A percentile compares a stretch with the other conserved stretches of the same genome.
Conservation (phyloP, 2,888 invertebrate genomes). For the Dione juno region DNA sequence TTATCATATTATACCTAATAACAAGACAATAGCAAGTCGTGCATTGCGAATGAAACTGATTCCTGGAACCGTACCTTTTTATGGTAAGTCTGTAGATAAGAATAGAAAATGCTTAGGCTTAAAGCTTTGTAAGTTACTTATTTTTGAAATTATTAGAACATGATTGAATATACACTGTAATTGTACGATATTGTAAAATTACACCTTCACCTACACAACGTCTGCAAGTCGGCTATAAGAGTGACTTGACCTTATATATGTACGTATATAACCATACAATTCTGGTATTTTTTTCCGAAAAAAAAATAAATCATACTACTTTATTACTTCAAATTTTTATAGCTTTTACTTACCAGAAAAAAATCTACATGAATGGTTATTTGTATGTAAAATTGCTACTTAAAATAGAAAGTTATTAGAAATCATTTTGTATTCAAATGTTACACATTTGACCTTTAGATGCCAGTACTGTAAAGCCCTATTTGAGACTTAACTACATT, state of each 20-base stretch:
- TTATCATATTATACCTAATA: slow-evolving; percentile 26
- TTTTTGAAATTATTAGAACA: neutral
- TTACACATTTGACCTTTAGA: slow-evolving; percentile 11
- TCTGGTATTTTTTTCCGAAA: too few relatives aligned
- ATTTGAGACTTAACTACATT: neutral
- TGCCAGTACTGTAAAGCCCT: neutral
- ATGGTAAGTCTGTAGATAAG: slow-evolving; percentile 14
- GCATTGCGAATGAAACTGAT: slow-evolving; percentile 69
- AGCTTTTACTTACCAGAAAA: neutral
- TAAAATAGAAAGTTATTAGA: slow-evolving; percentile 19
- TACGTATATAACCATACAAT: neutral
- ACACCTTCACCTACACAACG: too few relatives aligned
- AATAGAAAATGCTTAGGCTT: slow-evolving; percentile 3
- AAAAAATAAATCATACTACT: neutral
- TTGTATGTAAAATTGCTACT: neutral
- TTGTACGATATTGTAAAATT: too few relatives aligned
- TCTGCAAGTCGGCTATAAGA: too few relatives aligned
- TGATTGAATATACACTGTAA: too few relatives aligned
- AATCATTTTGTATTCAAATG: slow-evolving; percentile 14
- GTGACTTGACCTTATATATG: neutral
- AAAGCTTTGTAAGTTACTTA: neutral
- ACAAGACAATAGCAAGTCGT: slow-evolving; percentile 68
- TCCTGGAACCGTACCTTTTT: slow-evolving; percentile 36
- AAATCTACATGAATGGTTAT: neutral
- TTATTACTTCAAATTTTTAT: neutral